These are phyloP conservation scores for Melieria crassipennis DNA, from an alignment of 2,888 invertebrate genomes.

Conservation along the genomic window DNA sequence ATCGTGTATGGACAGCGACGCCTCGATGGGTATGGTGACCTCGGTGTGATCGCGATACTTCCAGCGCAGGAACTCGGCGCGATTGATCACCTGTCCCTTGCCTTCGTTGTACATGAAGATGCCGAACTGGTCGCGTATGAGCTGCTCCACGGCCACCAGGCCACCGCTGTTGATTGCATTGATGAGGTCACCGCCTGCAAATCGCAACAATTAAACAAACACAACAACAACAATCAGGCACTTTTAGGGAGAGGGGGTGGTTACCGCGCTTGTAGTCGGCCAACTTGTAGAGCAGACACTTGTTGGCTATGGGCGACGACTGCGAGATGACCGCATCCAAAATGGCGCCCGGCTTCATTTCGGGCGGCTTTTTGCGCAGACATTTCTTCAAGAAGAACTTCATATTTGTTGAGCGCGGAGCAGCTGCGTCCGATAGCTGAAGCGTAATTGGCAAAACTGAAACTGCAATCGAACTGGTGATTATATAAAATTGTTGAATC, in stretches of 20 bases:
- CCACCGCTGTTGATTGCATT: conserved; percentile 89
- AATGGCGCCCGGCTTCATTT: conserved; percentile 75
- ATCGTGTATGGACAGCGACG: conserved; percentile 84
- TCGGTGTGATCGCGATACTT: conserved; percentile 87
- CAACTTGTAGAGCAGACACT: conserved; percentile 85
- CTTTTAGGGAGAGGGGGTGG: conserved; percentile 57
- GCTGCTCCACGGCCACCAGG: conserved; percentile 81
- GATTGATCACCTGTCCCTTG: conserved; percentile 83
- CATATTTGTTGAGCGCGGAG: conserved; percentile 43
- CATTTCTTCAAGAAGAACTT: conserved; percentile 62
- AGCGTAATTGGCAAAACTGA: neutral
- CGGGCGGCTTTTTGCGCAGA: conserved; percentile 63
- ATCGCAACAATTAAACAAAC: too few relatives aligned
- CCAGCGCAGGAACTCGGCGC: conserved; percentile 90
- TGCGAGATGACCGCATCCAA: conserved; percentile 91
- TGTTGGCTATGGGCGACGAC: conserved; percentile 81
- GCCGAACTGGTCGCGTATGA: conserved; percentile 86
- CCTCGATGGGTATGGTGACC: conserved; percentile 87
- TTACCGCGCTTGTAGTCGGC: conserved; percentile 86
- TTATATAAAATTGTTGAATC: conserved; percentile 41
- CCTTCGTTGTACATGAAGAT: conserved; percentile 90
- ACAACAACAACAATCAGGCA: too few relatives aligned
- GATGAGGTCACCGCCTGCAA: conserved; percentile 81
- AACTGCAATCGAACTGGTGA: neutral
- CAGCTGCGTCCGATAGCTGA: neutral